A percentile compares a stretch with the other conserved stretches of the same genome.
These are phyloP conservation scores for Epinotia nisella DNA, from an alignment of 2,888 invertebrate species.

Conservation along the genomic window DNA sequence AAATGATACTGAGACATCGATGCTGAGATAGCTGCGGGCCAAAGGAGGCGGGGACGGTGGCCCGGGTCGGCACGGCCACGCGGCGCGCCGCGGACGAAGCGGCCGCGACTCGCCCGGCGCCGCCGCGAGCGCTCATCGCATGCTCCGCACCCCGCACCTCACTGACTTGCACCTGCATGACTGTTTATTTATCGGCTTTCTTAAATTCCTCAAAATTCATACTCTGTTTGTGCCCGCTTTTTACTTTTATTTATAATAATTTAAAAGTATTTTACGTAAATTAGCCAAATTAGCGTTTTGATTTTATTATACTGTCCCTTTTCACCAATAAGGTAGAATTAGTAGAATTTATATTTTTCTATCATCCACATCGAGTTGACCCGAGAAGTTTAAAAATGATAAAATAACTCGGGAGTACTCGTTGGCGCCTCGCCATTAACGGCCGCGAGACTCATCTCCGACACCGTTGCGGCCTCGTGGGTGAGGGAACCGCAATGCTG, in stretches of 20 bases:
- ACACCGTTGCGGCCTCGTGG: constrained; percentile 60
- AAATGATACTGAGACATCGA: constrained; percentile 81
- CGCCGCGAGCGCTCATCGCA: constrained; percentile 52
- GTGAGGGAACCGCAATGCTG: constrained; percentile 69
- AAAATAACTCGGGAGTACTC: constrained; percentile 58
- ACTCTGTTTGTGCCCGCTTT: constrained; percentile 40
- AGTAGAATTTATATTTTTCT: constrained; percentile 74
- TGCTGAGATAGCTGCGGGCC: constrained; percentile 76
- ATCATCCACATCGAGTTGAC: constrained; percentile 67
- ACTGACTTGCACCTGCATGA: constrained; percentile 56
- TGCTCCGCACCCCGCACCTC: constrained; percentile 41
- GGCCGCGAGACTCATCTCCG: constrained; percentile 62
- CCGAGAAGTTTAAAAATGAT: constrained; percentile 50
- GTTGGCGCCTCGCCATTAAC: constrained; percentile 58
- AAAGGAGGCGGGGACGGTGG: constrained; percentile 82
- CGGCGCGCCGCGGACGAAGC: constrained; percentile 70
- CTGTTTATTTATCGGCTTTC: constrained; percentile 35
- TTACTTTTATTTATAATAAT: constrained; percentile 43
- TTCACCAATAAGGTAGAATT: constrained; percentile 56
- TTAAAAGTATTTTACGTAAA: constrained; percentile 10
- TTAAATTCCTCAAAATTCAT: constrained; percentile 38
- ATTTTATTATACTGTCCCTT: constrained; percentile 49
- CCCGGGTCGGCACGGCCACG: constrained; percentile 68
- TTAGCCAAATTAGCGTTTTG: constrained; percentile 28
- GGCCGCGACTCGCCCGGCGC: constrained; percentile 60